Evolutionary conservation across 1,140 invertebrate species (phyloP), one percentile per base, ranked within the genome.

Genomic region (Phocides pigmalion): DNA sequence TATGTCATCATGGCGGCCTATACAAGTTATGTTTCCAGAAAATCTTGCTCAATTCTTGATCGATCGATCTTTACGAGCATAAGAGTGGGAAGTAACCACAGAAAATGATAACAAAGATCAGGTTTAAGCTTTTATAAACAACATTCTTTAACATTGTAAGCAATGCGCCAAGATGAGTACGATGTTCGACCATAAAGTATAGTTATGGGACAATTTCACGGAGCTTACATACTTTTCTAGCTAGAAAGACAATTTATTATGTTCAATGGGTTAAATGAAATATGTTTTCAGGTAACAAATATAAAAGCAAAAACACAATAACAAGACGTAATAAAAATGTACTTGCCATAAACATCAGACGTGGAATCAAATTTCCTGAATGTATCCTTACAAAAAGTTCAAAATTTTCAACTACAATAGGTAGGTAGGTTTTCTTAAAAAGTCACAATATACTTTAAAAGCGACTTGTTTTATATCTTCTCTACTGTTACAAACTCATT

Each of bases 131-230:
- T 61, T 61, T 61, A 61, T 32, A 49, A 61, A 61, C 28, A 49
- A 61, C 58, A 61, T 37, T 61, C 58, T 61, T 49, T 61, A 42
- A 61, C 58, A 61, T 17, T 47, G 58, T 61, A 49, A 61, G 28
- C 20, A 61, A 22, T 54, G 51, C 17, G 44, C 58, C 17, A 41
- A 51, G 42, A 39, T 39, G 44, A 49, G 17, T 16, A 47, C 44
- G 28, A 42, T 15, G 42, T 47, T 20, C 20, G 17, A 49, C 32
- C 32, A 61, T 61, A 61, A 61, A 61, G 44, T 22, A 61, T 49
- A 61, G 19, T 61, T 61, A 61, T 61, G 32, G 46, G 32, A 20
- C 44, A 20, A 49, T 49, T 49, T 15, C 35, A 49, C 19, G 51
- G 32, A 37, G 8, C 35, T n/a, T 41, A 54, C 35, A 41, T n/a